Evolutionary conservation across 2,888 invertebrate species (phyloP).

Genomic region (Synanthedon myopaeformis): DNA sequence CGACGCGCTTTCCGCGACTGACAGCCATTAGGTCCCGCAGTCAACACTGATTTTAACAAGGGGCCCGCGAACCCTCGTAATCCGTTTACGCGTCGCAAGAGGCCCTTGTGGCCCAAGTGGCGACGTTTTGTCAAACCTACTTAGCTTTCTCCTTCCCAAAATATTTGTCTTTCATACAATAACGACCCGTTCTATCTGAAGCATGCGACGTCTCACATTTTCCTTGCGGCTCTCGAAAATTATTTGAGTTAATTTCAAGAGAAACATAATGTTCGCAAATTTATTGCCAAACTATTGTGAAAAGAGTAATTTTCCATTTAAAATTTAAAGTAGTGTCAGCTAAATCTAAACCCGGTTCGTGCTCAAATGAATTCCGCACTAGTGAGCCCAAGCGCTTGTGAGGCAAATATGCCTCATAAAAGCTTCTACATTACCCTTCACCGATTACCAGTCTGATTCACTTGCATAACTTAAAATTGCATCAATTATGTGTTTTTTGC

Average conservation of each 20-base stretch:
- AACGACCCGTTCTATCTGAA: slow-evolving; percentile 6
- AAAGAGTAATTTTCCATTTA: no score
- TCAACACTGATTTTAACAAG: slow-evolving; percentile 56
- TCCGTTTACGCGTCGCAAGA: slow-evolving; percentile 47
- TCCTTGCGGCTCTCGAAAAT: no score
- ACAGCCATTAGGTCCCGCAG: slow-evolving; percentile 42
- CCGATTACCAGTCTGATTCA: background rate
- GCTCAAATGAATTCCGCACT: slow-evolving; percentile 19
- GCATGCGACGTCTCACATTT: background rate
- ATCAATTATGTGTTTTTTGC: background rate
- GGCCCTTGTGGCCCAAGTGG: slow-evolving; percentile 32
- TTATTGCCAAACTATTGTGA: no score
- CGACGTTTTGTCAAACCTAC: slow-evolving; percentile 42
- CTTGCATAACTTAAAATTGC: background rate
- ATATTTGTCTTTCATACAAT: slow-evolving; percentile 22
- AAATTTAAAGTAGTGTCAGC: no score
- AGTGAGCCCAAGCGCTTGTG: slow-evolving; percentile 16
- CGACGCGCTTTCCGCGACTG: slow-evolving; percentile 12
- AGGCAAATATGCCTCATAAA: slow-evolving; percentile 11
- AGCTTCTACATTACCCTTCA: background rate
- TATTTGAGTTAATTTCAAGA: no score
- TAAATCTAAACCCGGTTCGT: slow-evolving; percentile 3
- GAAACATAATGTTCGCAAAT: no score
- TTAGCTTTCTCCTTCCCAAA: slow-evolving; percentile 27
- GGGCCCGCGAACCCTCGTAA: slow-evolving; percentile 43